Evolutionary conservation across 2,113 vertebrate species (phyloP).

Genomic region (Climacteris rufus): DNA sequence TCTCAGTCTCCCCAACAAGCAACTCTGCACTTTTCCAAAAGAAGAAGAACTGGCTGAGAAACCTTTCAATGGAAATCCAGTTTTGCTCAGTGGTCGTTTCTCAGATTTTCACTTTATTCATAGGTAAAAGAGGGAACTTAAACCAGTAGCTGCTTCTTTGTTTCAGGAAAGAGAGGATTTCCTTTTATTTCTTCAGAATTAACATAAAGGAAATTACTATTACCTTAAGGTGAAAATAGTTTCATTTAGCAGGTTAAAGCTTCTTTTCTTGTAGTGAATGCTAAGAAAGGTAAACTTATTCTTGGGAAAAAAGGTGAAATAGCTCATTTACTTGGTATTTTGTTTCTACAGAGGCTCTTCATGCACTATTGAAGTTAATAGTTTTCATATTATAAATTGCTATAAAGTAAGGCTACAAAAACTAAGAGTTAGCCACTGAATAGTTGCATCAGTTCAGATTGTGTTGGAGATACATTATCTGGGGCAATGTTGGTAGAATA

Average conservation of each 20-base stretch:
- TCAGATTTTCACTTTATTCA: not conserved
- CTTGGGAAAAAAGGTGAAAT: not conserved
- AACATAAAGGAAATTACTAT: not conserved
- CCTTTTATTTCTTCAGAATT: not conserved
- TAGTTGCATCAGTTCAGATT: not conserved
- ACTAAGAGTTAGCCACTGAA: not conserved
- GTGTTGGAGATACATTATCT: not conserved
- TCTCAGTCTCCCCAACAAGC: not conserved
- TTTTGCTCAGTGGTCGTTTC: not conserved
- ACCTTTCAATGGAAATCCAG: not conserved
- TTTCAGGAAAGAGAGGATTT: not conserved
- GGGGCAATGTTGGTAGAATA: not conserved
- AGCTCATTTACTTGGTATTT: not conserved
- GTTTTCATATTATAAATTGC: not conserved
- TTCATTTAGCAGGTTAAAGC: not conserved
- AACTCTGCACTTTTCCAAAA: constrained; percentile 18
- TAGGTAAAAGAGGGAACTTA: not conserved
- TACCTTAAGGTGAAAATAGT: not conserved
- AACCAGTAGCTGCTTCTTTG: not conserved
- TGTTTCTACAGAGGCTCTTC: not conserved
- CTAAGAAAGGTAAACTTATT: not conserved
- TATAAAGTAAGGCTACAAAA: not conserved
- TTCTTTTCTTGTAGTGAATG: not conserved
- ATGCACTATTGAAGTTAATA: not conserved
- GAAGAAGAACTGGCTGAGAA: constrained; percentile 8